Percentiles rank a stretch among this genome's conserved stretches.
phyloP scores from a whole-genome alignment of 2,888 invertebrate genomes.

The Teinopalpus imperialis region DNA sequence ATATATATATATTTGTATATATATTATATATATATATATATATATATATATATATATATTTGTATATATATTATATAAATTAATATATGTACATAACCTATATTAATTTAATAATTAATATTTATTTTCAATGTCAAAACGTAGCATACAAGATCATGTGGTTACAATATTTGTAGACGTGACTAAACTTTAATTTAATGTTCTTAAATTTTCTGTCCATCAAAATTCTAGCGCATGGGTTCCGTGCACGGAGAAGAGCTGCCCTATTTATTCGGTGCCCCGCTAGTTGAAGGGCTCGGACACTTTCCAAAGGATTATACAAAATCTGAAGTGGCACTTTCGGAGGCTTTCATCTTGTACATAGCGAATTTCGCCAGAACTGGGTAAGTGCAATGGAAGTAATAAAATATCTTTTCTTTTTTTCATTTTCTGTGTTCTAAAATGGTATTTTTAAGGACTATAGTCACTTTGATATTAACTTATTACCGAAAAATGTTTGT shows the following conservation, averaged over 20 bases:
- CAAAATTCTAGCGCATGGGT: constrained; percentile 87
- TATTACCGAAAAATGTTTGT: too few relatives aligned
- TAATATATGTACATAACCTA: too few relatives aligned
- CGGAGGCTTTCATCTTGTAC: constrained; percentile 93
- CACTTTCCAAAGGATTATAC: constrained; percentile 95
- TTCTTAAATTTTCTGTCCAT: constrained; percentile 5
- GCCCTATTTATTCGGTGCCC: constrained; percentile 95
- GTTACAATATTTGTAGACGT: not conserved
- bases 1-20: too few relatives aligned
- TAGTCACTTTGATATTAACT: too few relatives aligned
- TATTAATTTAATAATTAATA: too few relatives aligned
- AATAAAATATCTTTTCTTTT: not conserved
- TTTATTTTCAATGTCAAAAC: too few relatives aligned
- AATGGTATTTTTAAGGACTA: too few relatives aligned
- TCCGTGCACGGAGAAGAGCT: constrained; percentile 96
- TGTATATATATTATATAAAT: too few relatives aligned
- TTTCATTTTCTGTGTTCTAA: too few relatives aligned
- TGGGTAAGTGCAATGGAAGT: constrained; percentile 86
- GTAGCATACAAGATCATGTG: too few relatives aligned
- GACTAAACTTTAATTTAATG: constrained; percentile 1
- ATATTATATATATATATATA: too few relatives aligned
- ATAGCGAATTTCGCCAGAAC: constrained; percentile 94
- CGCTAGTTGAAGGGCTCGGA: constrained; percentile 90
- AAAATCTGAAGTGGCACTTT: constrained; percentile 90
- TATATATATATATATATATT: too few relatives aligned